Base-by-base conservation (phyloP, 2,797 vertebrate species). In the Glossophaga mutica region DNA sequence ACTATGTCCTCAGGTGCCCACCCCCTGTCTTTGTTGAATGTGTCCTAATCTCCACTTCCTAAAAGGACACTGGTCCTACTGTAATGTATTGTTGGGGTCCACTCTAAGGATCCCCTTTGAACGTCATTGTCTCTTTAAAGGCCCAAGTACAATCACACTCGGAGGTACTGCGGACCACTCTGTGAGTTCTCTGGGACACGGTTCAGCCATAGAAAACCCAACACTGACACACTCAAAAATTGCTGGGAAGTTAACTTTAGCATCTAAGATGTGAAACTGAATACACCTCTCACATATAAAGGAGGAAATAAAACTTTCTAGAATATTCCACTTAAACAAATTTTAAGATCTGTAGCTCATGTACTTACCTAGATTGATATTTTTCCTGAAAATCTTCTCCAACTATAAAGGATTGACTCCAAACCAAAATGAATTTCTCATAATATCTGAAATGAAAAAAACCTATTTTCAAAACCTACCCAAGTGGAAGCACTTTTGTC, bases 341-440 rank as follows among this genome's bases (percentile, higher is more conserved):
- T 87, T 65, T 82, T 6, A 90, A 96, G 19, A 65, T 67, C 46
- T 78, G 29, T 82, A 50, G 11, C 65, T 93, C 59, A 29, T 83
- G 86, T 50, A 6, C 81, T 59, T 52, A 96, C 50, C 0, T 71
- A 59, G 14, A 15, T 6, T 74, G 32, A 68, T 74, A 34, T 29
- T 76, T 87, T 44, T 39, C 22, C 10, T 87, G 5, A 79, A 83
- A 87, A 34, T 44, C 4, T 70, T 67, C 32, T 59, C 44, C 68
- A 89, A 2, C 7, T 73, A 0, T 42, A 65, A 67, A 91, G 29
- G 12, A 76, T 46, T 6, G 16, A 81, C 5, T 71, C 32, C 19
- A 59, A 26, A 59, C 42, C 24, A 65, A 94, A 65, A 37, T 67
- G 0, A 88, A 95, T 87, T 74, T 83, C 39, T 92, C 24, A 48